phyloP scores from a whole-genome alignment of 37 sponge, comb jelly and placozoan species.

The Petrosia ficiformis region DNA sequence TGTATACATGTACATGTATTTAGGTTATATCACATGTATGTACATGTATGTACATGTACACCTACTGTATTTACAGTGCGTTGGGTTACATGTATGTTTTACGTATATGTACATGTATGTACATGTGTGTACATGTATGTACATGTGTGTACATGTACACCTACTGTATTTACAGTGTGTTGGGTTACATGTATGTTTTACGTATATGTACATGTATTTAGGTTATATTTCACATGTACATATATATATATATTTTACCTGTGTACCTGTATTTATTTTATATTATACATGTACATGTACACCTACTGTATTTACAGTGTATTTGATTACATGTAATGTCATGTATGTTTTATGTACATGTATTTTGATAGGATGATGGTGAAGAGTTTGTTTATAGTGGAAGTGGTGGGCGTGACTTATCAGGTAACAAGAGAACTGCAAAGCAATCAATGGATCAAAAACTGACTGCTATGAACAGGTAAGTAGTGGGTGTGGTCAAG shows the following conservation, averaged over 20 bases:
- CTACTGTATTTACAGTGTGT: no score
- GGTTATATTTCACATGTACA: no score
- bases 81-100: no score
- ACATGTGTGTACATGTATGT: not conserved
- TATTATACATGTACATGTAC: not conserved
- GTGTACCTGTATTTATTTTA: not conserved
- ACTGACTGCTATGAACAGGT: constrained; percentile 89
- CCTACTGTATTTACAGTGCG: no score
- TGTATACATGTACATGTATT: not conserved
- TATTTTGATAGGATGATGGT: constrained; percentile 60
- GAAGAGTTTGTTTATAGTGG: constrained; percentile 90
- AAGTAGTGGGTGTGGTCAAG: not conserved
- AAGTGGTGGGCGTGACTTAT: constrained; percentile 92
- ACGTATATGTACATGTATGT: not conserved
- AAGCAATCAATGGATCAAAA: constrained; percentile 89
- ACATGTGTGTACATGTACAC: no score
- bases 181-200: no score
- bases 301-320: no score
- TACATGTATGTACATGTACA: no score
- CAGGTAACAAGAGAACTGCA: constrained; percentile 93
- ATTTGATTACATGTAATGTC: not conserved
- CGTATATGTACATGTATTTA: no score
- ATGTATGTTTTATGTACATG: not conserved
- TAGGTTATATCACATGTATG: no score
- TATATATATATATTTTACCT: no score